Percentiles rank a stretch among this genome's conserved stretches.
These are phyloP conservation scores for Archips crataeganus DNA, from an alignment of 2,888 invertebrate species.

Conservation along the genomic window DNA sequence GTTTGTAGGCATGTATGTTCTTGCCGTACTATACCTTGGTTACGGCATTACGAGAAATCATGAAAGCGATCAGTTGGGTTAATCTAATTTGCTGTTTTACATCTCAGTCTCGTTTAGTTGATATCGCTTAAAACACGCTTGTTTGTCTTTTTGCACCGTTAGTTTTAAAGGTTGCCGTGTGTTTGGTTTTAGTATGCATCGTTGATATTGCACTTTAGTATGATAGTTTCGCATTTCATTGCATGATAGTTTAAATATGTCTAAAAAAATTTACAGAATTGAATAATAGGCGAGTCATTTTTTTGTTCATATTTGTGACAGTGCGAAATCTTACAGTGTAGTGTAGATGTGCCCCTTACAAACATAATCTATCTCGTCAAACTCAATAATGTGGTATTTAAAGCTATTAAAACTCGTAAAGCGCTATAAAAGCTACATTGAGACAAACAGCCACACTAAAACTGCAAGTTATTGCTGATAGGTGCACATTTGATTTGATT, in stretches of 20 bases:
- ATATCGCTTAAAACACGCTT: constrained; percentile 21
- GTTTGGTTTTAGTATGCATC: neutral
- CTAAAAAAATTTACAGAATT: too few relatives aligned
- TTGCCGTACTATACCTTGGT: constrained; percentile 74
- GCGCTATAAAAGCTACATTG: neutral
- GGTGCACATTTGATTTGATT: constrained; percentile 36
- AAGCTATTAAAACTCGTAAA: neutral
- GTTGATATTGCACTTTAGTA: neutral
- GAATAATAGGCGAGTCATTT: too few relatives aligned
- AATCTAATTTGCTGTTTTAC: constrained; percentile 42
- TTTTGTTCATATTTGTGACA: too few relatives aligned
- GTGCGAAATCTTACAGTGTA: too few relatives aligned
- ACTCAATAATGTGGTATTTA: neutral
- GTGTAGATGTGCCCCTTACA: too few relatives aligned
- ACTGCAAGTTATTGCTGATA: constrained; percentile 29
- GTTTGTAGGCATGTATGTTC: constrained; percentile 74
- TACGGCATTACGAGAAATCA: constrained; percentile 70
- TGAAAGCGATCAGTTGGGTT: constrained; percentile 74
- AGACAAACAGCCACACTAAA: constrained; percentile 6
- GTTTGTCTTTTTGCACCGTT: constrained; percentile 14
- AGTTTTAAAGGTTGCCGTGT: neutral
- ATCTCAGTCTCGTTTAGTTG: constrained; percentile 7
- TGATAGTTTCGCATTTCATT: neutral
- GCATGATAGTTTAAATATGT: neutral
- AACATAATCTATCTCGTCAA: too few relatives aligned